These are phyloP conservation scores for Neodiprion pinetum DNA, from an alignment of 1,140 invertebrate species.

Conservation along the genomic window DNA sequence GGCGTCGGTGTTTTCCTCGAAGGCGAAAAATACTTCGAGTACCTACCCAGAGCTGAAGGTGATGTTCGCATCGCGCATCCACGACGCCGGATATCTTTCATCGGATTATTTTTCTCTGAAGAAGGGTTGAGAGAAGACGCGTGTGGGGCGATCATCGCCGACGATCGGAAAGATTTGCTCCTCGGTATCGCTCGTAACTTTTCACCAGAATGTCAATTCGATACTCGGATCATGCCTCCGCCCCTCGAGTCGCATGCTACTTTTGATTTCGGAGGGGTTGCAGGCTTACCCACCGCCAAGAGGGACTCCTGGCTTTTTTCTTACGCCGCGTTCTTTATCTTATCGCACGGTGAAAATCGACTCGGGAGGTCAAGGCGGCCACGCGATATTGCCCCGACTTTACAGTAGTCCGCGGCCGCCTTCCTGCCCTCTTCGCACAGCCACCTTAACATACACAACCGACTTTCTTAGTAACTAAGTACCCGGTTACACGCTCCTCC, in stretches of 20 bases:
- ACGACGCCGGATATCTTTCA: background rate
- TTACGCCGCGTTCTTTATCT: constrained; percentile 32
- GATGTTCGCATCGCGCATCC: constrained; percentile 4
- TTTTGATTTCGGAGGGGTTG: background rate
- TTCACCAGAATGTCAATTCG: background rate
- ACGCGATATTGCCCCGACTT: constrained; percentile 31
- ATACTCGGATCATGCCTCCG: background rate
- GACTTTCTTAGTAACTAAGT: too few relatives aligned
- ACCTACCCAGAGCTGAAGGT: constrained; percentile 20
- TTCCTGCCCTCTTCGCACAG: too few relatives aligned
- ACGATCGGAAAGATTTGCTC: constrained; percentile 1
- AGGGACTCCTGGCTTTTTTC: constrained; percentile 16
- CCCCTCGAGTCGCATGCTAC: background rate
- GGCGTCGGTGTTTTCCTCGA: constrained; percentile 18
- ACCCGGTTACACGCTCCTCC: too few relatives aligned
- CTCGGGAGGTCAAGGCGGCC: constrained; percentile 45
- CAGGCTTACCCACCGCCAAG: background rate
- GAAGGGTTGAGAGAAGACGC: too few relatives aligned
- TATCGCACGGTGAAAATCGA: constrained; percentile 33
- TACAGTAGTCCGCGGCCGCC: too few relatives aligned
- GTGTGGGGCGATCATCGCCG: too few relatives aligned
- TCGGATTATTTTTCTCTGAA: background rate
- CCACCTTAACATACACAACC: too few relatives aligned
- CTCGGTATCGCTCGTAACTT: background rate
- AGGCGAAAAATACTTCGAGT: background rate